phyloP scores from a whole-genome alignment of 2,888 invertebrate genomes.

The Doris montereyensis region DNA sequence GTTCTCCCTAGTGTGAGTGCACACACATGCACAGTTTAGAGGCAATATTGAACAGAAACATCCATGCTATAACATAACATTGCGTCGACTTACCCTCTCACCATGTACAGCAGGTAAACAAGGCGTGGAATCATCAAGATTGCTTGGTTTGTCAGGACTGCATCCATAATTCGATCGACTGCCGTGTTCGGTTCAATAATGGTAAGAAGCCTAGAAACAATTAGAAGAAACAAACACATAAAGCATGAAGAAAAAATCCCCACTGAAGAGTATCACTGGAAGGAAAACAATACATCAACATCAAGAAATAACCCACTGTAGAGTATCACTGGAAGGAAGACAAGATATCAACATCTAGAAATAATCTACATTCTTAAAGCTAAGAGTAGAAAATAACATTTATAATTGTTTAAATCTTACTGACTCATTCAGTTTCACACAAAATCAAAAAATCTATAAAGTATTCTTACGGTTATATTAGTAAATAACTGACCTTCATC shows the following conservation, averaged over 20 bases:
- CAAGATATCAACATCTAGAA: too few species aligned
- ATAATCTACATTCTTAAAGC: too few species aligned
- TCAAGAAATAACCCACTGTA: background rate
- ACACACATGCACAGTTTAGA: too few species aligned
- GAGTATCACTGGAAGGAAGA: background rate
- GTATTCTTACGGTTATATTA: too few species aligned
- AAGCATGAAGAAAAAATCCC: background rate
- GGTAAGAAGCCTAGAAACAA: background rate
- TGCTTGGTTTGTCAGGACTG: slow-evolving; percentile 83
- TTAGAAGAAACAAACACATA: background rate
- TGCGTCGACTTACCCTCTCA: slow-evolving; percentile 41
- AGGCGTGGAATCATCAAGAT: slow-evolving; percentile 82
- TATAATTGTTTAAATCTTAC: too few species aligned
- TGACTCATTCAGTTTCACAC: too few species aligned
- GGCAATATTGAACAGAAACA: too few species aligned
- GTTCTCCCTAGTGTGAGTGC: too few species aligned
- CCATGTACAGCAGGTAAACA: slow-evolving; percentile 32
- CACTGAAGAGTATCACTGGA: background rate
- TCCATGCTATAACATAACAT: too few species aligned
- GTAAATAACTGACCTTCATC: too few species aligned
- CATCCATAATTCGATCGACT: slow-evolving; percentile 86
- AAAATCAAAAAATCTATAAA: too few species aligned
- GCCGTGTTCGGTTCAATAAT: slow-evolving; percentile 74
- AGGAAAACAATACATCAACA: background rate
- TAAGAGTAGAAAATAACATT: too few species aligned